Evolutionary conservation across 2,888 invertebrate species (phyloP).

Genomic region (Lasioglossum oenotherae): DNA sequence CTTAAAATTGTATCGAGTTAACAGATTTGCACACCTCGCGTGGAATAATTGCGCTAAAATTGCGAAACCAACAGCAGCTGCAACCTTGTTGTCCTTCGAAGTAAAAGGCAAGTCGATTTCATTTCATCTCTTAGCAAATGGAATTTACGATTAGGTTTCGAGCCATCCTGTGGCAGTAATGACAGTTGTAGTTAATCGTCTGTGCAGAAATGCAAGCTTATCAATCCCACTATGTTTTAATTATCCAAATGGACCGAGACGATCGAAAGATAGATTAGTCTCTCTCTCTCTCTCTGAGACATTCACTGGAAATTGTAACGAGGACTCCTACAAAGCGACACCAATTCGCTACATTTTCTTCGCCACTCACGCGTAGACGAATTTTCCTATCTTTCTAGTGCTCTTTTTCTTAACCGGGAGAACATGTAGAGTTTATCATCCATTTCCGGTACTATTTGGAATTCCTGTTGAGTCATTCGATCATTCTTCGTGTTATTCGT

Average conservation of each 20-base stretch:
- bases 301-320: constrained; percentile 57
- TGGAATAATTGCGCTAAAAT: not conserved
- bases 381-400: not conserved
- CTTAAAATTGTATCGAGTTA: not conserved
- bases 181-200: not conserved
- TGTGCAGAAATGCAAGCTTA: not conserved
- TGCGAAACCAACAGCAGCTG: not conserved
- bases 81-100: not conserved
- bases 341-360: constrained; percentile 12
- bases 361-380: constrained; percentile 34
- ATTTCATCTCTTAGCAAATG: not conserved
- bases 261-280: not conserved
- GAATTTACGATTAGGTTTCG: not conserved
- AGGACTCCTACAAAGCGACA: constrained; percentile 45
- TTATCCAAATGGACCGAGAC: not conserved
- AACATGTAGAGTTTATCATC: not conserved
- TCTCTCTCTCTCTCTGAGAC: not conserved
- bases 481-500: not conserved
- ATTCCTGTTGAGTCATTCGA: not conserved
- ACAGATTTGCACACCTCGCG: not conserved
- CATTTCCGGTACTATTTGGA: not conserved
- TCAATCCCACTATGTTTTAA: not conserved
- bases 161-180: not conserved
- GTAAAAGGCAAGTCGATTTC: not conserved
- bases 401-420: not conserved